Percentiles rank a stretch among this genome's conserved stretches.
Evolutionary conservation across 1,140 invertebrate genomes (phyloP).

Genomic region (Pseudobourletiella spinata): DNA sequence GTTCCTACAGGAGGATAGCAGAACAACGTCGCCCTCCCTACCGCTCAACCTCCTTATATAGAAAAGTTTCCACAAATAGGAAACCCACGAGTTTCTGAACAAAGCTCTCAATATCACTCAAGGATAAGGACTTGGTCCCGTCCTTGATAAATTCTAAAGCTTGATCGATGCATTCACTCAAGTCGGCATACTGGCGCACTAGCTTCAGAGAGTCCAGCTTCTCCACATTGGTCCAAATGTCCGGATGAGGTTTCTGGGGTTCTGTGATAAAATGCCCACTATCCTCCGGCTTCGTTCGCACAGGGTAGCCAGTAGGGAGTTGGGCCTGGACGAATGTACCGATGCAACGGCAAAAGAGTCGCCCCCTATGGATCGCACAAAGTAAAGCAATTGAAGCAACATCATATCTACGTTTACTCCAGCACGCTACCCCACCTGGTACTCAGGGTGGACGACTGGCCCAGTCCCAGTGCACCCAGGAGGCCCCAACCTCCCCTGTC

Average conservation of each 20-base stretch:
- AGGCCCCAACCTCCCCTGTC: constrained; percentile 51
- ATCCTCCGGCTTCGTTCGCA: constrained; percentile 8
- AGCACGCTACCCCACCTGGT: constrained; percentile 43
- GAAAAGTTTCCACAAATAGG: constrained; percentile 26
- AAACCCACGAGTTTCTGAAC: constrained; percentile 15
- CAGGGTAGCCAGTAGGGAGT: constrained; percentile 21
- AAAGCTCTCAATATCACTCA: constrained; percentile 8
- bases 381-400: neutral
- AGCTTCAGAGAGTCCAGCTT: constrained; percentile 27
- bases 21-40: neutral
- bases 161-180: constrained; percentile 22
- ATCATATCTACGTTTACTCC: neutral
- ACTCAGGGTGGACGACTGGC: constrained; percentile 50
- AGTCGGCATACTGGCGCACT: constrained; percentile 20
- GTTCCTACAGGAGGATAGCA: too few relatives aligned
- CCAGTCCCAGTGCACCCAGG: constrained; percentile 54
- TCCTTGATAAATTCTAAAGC: constrained; percentile 16
- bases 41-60: neutral
- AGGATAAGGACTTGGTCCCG: constrained; percentile 2
- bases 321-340: constrained; percentile 25
- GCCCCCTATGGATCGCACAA: constrained; percentile 19
- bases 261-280: constrained; percentile 1
- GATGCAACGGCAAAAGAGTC: constrained; percentile 29
- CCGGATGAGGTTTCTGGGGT: constrained; percentile 19
- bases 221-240: constrained; percentile 16